These are phyloP conservation scores for Orcinus orca DNA, from an alignment of 2,113 vertebrate species.

Conservation along the genomic window DNA sequence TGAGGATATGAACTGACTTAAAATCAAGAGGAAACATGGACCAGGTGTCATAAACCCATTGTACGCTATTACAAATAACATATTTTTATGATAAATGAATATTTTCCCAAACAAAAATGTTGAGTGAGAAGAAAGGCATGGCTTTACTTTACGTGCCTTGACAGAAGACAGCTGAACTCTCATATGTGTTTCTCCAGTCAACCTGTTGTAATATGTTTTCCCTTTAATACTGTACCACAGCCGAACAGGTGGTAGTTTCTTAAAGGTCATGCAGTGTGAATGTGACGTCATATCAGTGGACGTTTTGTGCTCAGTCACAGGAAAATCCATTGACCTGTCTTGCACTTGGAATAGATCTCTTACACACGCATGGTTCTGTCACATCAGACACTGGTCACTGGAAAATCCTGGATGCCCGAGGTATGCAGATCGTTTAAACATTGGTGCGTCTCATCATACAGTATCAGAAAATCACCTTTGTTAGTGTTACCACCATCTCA, in stretches of 20 bases:
- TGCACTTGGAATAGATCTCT: accelerated
- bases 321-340: accelerated
- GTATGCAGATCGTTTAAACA: too few relatives aligned
- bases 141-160: background rate
- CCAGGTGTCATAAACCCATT: accelerated
- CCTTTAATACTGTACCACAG: accelerated
- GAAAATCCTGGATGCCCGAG: background rate
- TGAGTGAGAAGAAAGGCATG: background rate
- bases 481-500: background rate
- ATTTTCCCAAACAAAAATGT: background rate
- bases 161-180: background rate
- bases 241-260: background rate
- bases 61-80: accelerated
- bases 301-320: accelerated
- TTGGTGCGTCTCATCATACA: accelerated
- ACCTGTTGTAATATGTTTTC: accelerated
- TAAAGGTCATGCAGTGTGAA: background rate
- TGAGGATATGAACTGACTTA: background rate
- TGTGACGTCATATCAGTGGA: accelerated
- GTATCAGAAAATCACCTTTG: accelerated
- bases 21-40: accelerated
- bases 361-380: accelerated
- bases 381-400: accelerated
- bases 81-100: background rate
- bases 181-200: too few relatives aligned